Percentiles rank a stretch among this genome's conserved stretches.
Conservation (phyloP, 2,113 vertebrate species). For the Tyrannus savana region DNA sequence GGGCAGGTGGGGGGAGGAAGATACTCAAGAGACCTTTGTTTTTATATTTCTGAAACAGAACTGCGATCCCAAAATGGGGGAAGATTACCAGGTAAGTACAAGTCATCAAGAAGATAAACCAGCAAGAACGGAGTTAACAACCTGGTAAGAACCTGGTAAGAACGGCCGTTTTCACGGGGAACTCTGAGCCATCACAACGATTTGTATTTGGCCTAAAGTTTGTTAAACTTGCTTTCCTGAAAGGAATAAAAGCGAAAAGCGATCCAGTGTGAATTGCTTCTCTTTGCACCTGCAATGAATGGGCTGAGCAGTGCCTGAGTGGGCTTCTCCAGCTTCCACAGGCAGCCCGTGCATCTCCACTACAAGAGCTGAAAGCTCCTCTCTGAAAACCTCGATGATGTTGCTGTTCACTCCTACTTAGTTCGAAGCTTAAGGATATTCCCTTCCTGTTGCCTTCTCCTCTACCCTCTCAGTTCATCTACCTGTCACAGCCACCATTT, state of each 20-base stretch:
- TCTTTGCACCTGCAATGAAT: background rate
- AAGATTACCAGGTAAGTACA: background rate
- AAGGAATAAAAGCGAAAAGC: background rate
- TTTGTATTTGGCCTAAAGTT: background rate
- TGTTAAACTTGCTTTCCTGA: background rate
- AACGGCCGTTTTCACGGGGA: accelerated
- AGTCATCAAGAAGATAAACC: background rate
- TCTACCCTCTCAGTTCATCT: background rate
- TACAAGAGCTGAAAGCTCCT: background rate
- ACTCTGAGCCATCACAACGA: background rate
- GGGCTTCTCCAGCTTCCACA: background rate
- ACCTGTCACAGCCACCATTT: background rate
- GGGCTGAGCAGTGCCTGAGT: background rate
- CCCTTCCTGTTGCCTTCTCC: background rate
- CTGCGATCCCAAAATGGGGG: background rate
- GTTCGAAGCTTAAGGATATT: background rate
- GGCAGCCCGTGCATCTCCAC: background rate
- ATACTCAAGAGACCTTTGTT: background rate
- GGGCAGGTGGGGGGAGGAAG: background rate
- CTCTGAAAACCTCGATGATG: background rate
- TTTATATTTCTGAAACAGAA: background rate
- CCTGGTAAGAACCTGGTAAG: background rate
- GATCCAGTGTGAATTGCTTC: background rate
- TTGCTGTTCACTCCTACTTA: background rate
- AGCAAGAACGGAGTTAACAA: background rate